These are phyloP conservation scores for Tokudaia muenninki DNA, from an alignment of 2,797 vertebrate species.

Conservation along the genomic window DNA sequence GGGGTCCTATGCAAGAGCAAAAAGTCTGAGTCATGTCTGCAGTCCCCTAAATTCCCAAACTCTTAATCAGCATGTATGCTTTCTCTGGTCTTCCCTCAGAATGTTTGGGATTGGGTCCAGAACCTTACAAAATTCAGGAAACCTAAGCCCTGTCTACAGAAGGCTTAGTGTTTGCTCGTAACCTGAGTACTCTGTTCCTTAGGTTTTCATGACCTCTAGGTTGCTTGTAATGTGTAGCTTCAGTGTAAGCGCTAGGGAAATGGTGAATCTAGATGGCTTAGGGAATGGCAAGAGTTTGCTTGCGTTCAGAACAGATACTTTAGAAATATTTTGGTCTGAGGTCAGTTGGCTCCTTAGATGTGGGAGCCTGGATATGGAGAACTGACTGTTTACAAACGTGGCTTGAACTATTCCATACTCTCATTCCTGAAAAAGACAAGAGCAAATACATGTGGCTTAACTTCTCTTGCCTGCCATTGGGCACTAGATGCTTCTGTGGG, in stretches of 20 bases:
- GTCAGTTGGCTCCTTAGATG: background rate
- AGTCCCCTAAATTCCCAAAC: background rate
- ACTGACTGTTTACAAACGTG: background rate
- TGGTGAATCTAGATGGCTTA: background rate
- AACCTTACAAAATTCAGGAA: background rate
- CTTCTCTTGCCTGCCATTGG: background rate
- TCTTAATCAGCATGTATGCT: background rate
- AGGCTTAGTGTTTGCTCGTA: too few relatives aligned
- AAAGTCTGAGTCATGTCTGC: background rate
- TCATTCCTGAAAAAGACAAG: background rate
- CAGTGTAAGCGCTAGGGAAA: background rate
- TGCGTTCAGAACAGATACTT: background rate
- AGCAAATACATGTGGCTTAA: background rate
- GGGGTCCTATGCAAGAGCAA: background rate
- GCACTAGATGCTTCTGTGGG: background rate
- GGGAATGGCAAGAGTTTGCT: background rate
- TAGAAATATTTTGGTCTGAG: background rate
- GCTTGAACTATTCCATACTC: background rate
- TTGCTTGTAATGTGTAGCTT: too few relatives aligned
- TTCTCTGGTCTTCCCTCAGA: background rate
- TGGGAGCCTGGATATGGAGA: background rate
- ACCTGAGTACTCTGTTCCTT: too few relatives aligned
- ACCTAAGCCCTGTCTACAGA: background rate
- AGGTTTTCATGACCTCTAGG: background rate
- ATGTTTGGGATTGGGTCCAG: background rate